Evolutionary conservation across 2,797 vertebrate species (phyloP).

Genomic region (Falco biarmicus): DNA sequence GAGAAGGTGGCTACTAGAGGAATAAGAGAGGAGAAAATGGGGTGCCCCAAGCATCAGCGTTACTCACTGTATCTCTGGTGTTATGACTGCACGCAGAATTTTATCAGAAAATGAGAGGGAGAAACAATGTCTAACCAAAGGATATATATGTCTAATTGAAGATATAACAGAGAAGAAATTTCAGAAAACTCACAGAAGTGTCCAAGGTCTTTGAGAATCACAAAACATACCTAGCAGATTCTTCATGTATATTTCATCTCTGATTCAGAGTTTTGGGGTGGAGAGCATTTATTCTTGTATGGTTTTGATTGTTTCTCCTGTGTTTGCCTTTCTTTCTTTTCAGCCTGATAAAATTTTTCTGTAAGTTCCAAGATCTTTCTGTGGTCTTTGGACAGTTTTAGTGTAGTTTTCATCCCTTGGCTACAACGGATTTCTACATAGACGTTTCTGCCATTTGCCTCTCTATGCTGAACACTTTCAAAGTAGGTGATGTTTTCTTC

Average conservation of each 20-base stretch:
- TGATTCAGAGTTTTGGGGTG: neutral
- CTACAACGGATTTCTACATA: conserved; percentile 87
- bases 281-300: neutral
- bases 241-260: neutral
- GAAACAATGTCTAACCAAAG: neutral
- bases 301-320: neutral
- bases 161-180: neutral
- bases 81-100: neutral
- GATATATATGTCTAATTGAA: neutral
- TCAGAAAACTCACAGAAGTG: neutral
- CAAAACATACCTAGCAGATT: neutral
- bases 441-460: conserved; percentile 85
- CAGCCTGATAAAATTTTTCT: neutral
- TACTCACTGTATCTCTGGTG: neutral
- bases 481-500: conserved; percentile 87
- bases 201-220: neutral
- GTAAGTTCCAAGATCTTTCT: neutral
- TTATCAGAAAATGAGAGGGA: neutral
- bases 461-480: conserved; percentile 84
- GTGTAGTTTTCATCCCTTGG: conserved; percentile 74
- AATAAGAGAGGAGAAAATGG: neutral
- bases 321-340: neutral
- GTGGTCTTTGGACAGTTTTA: neutral
- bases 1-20: neutral
- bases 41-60: neutral